Evolutionary conservation across 2,797 vertebrate genomes (phyloP).

Genomic region (Pelochelys cantorii): DNA sequence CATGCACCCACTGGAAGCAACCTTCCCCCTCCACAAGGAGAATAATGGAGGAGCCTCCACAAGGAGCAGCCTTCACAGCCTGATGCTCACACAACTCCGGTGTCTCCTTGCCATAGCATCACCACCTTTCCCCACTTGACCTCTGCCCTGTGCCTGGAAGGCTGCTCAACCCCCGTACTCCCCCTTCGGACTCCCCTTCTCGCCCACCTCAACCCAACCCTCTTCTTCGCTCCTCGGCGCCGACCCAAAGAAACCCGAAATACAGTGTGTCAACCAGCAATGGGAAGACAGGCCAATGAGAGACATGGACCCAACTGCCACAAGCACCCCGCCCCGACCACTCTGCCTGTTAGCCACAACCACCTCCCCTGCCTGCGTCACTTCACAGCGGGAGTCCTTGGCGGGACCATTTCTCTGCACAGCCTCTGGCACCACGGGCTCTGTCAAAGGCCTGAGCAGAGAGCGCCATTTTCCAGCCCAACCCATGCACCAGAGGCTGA

Average conservation of each 20-base stretch:
- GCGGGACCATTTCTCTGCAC: neutral
- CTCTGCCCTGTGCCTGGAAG: neutral
- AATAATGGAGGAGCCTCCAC: too few relatives aligned
- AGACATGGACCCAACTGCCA: neutral
- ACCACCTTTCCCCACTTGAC: neutral
- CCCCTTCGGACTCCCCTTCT: neutral
- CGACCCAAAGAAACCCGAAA: neutral
- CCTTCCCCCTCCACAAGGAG: fast-evolving
- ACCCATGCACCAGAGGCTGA: neutral
- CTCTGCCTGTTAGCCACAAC: neutral
- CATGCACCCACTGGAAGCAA: fast-evolving
- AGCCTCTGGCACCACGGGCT: neutral
- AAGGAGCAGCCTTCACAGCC: neutral
- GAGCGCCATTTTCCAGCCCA: neutral
- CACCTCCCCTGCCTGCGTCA: neutral
- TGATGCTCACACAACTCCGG: fast-evolving
- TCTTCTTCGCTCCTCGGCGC: neutral
- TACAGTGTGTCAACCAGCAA: neutral
- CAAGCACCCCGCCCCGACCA: neutral
- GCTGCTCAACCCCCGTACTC: neutral
- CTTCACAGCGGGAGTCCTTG: neutral
- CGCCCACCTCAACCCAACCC: neutral
- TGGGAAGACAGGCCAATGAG: neutral
- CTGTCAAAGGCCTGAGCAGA: neutral
- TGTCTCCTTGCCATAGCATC: neutral